phyloP scores from a whole-genome alignment of 2,797 vertebrate species.

The Tiaroga cobitis region DNA sequence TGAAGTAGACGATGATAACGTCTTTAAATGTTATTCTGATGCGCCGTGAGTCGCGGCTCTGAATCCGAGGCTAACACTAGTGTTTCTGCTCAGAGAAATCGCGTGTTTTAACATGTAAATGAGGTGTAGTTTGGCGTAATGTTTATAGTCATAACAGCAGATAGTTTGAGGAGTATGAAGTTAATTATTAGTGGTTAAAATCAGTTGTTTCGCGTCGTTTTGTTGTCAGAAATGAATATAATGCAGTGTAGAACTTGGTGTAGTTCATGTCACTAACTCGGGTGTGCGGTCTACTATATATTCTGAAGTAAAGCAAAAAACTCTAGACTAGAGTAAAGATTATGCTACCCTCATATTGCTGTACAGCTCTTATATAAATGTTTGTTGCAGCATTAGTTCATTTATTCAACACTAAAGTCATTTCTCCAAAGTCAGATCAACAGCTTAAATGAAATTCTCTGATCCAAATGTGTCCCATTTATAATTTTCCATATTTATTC shows the following conservation, averaged over 20 bases:
- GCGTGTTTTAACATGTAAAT: accelerated
- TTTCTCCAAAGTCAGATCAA: too few relatives aligned
- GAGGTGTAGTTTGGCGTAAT: too few relatives aligned
- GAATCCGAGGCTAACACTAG: too few relatives aligned
- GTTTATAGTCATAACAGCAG: too few relatives aligned
- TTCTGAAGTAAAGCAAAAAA: background rate
- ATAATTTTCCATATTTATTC: too few relatives aligned
- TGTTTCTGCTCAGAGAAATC: background rate
- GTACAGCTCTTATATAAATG: background rate
- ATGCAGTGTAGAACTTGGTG: background rate
- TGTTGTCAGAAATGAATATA: background rate
- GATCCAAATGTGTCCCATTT: too few relatives aligned
- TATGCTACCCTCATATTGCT: too few relatives aligned
- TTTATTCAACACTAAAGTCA: too few relatives aligned
- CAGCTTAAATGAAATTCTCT: too few relatives aligned
- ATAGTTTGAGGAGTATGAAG: background rate
- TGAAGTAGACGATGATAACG: background rate
- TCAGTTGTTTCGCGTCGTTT: background rate
- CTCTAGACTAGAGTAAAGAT: too few relatives aligned
- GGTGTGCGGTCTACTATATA: background rate
- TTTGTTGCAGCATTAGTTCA: too few relatives aligned
- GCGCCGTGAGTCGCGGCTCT: background rate
- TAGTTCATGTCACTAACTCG: background rate
- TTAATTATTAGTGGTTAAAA: accelerated
- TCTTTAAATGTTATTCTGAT: background rate